Evolutionary conservation across 2,113 vertebrate species (phyloP).

Genomic region (Saccopteryx leptura): DNA sequence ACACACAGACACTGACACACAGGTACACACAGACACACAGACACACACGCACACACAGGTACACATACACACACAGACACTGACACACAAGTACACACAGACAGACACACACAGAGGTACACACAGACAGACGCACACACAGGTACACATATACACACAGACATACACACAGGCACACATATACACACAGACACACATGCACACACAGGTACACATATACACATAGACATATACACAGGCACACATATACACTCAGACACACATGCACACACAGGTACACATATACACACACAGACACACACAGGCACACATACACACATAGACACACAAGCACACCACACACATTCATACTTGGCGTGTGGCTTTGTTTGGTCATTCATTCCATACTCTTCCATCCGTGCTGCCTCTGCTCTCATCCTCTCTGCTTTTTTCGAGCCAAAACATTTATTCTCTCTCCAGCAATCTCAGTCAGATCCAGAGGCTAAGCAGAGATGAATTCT

Average conservation of each 20-base stretch:
- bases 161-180: accelerated
- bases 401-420: not conserved
- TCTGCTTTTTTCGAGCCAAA: not conserved
- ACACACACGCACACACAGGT: too few species aligned
- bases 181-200: not conserved
- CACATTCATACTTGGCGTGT: accelerated
- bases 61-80: not conserved
- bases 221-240: not conserved
- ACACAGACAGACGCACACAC: too few species aligned
- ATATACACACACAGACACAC: not conserved
- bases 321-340: not conserved
- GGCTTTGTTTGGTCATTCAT: too few species aligned
- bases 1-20: too few species aligned
- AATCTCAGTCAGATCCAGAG: not conserved
- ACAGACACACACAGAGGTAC: not conserved
- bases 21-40: too few species aligned
- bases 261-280: too few species aligned
- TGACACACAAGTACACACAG: not conserved
- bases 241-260: not conserved
- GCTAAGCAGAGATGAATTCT: not conserved
- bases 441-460: not conserved
- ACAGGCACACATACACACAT: not conserved
- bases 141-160: not conserved
- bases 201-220: not conserved
- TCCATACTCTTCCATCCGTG: not conserved